These are phyloP conservation scores for Thinocorus orbignyianus DNA, from an alignment of 2,113 vertebrate genomes.

Conservation along the genomic window DNA sequence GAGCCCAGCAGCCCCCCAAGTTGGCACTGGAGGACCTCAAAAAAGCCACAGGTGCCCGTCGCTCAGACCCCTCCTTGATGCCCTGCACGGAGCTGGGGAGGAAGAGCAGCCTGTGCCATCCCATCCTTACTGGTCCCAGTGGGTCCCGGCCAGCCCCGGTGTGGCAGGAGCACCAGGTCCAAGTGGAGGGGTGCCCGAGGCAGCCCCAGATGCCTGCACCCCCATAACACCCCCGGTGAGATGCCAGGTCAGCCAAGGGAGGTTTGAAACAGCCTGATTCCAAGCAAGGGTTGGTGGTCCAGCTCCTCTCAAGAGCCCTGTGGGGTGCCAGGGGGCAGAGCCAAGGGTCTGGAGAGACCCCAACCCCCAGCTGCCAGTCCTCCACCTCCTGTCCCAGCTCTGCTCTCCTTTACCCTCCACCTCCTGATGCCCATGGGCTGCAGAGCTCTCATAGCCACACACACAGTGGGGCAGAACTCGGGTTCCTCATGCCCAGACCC, in stretches of 20 bases:
- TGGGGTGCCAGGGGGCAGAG: background rate
- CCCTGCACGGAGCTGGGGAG: background rate
- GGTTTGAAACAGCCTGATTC: background rate
- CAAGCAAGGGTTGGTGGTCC: background rate
- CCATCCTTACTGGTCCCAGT: accelerated
- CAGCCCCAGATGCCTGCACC: background rate
- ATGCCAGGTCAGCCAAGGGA: background rate
- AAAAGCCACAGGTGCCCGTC: background rate
- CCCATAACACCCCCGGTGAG: accelerated
- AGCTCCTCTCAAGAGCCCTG: background rate
- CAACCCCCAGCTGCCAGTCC: too few relatives aligned
- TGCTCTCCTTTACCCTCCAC: too few relatives aligned
- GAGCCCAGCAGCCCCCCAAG: background rate
- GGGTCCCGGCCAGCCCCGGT: background rate
- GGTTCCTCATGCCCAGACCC: accelerated
- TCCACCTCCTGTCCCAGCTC: too few relatives aligned
- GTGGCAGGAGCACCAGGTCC: background rate
- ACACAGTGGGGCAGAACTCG: background rate
- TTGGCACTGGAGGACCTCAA: background rate
- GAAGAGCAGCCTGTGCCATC: accelerated
- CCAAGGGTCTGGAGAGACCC: background rate
- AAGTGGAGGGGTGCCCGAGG: background rate
- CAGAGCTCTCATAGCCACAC: background rate
- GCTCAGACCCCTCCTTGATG: accelerated
- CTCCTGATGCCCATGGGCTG: too few relatives aligned